Base-by-base conservation (phyloP, 1,140 invertebrate genomes). In the Drosophila sulfurigaster region DNA sequence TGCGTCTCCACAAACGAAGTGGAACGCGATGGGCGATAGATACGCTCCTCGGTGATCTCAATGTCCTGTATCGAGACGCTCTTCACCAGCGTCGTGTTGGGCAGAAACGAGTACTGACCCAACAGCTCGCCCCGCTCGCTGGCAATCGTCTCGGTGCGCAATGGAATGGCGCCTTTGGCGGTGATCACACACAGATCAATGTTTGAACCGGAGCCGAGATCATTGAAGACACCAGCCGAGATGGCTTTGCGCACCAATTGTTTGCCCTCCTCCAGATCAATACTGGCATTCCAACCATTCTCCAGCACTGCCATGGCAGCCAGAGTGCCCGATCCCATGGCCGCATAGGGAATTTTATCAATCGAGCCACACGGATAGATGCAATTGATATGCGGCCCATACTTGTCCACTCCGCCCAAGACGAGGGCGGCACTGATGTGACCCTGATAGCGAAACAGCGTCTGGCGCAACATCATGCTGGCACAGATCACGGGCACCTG, bases 271-370 rank as follows among this genome's bases (percentile, higher is more conserved):
- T 98, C 97, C 92, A 97, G 95, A 72, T 93, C 94, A 94, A 99
- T 94, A 72, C 96, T 94, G 6, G 96, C 95, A 88, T 96, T 97
- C 96, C 97, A 99, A 57, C 95, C 93, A 15, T 95, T 94, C 94
- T 99, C 99, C 94, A 99, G 97, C 1, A 99, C 96, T 59, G 98
- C 94, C 96, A 99, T 99, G 43, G 99, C 99, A 77, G 98, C 98
- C 79, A 99, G 94, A 25, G 97, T 98, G 52, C 99, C 98, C 68
- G 98, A 99, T n/a, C 99, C 98, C 98, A 98, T 98, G 13, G 98
- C 98, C 2, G 96, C 95, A 93, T 97, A 99, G 4, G 98, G 98
- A 2, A 98, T 92, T 77, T 96, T 96, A 91, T 98, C 97, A 51
- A 97, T 96, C 25, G 98, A 99, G 41, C 99, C 99, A 94, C 99